phyloP scores from a whole-genome alignment of 2,888 invertebrate genomes.

The Andrena hattorfiana region DNA sequence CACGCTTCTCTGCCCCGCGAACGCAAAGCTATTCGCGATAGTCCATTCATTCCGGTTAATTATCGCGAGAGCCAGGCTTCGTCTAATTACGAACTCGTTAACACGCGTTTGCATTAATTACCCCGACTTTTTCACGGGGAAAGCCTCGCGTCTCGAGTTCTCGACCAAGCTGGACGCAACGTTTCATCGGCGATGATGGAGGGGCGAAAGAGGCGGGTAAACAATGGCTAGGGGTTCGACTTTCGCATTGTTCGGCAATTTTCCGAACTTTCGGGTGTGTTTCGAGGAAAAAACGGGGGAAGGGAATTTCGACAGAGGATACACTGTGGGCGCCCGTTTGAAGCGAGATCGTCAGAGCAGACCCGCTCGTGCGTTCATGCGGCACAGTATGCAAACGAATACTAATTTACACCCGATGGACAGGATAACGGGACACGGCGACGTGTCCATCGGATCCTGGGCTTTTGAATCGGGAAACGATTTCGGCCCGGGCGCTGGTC shows the following conservation, averaged over 20 bases:
- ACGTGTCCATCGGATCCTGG: constrained; percentile 15
- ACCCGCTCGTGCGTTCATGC: constrained; percentile 62
- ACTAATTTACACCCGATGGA: constrained; percentile 67
- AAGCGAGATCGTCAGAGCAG: constrained; percentile 25
- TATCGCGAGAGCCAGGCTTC: constrained; percentile 35
- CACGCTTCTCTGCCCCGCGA: background rate
- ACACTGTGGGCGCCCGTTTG: constrained; percentile 23
- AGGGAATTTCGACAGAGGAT: constrained; percentile 13
- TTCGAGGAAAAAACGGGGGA: background rate
- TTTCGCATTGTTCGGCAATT: constrained; percentile 35
- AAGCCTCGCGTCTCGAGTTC: constrained; percentile 25
- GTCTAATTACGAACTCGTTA: constrained; percentile 50
- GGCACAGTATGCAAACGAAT: constrained; percentile 74
- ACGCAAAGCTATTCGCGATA: background rate
- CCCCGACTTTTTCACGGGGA: constrained; percentile 13
- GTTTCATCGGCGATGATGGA: constrained; percentile 1
- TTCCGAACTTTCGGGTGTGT: constrained; percentile 39
- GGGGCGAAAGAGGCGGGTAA: background rate
- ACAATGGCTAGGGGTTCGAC: constrained; percentile 13
- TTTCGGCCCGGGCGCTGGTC: background rate
- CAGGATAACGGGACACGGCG: constrained; percentile 39
- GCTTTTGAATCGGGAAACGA: background rate
- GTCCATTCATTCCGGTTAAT: constrained; percentile 30
- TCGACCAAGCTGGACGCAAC: background rate
- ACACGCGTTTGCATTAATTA: constrained; percentile 28